A percentile compares a stretch with the other conserved stretches of the same genome.
phyloP scores from a whole-genome alignment of 2,888 invertebrate genomes.

The Hirudinaria manillensis region DNA sequence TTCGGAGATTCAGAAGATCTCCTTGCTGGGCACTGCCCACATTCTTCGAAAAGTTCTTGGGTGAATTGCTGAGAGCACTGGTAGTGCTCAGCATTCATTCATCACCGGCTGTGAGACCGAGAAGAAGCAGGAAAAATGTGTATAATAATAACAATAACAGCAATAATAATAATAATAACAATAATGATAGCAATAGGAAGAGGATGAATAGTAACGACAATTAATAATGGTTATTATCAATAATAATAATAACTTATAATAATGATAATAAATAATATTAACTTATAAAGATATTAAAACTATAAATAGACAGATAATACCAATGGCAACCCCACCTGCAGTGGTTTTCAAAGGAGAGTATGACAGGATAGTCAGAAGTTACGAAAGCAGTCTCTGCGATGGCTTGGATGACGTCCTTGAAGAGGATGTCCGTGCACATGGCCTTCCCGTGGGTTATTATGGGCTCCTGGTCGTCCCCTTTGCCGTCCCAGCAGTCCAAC shows the following conservation, averaged over 20 bases:
- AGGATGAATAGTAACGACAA: too few species aligned
- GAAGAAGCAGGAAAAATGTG: too few species aligned
- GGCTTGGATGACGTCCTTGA: conserved; percentile 68
- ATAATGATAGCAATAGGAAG: too few species aligned
- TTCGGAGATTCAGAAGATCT: too few species aligned
- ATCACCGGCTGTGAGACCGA: too few species aligned
- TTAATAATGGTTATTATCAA: conserved; percentile 18
- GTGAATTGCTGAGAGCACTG: too few species aligned
- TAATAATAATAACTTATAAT: conserved; percentile 22
- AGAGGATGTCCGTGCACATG: conserved; percentile 98
- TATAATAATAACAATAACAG: too few species aligned
- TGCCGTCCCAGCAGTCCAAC: conserved; percentile 97
- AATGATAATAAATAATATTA: conserved; percentile 1
- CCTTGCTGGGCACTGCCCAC: too few species aligned
- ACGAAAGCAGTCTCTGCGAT: conserved; percentile 96
- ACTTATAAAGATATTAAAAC: not conserved
- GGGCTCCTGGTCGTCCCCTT: conserved; percentile 93
- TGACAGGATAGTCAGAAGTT: conserved; percentile 92
- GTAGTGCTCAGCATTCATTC: too few species aligned
- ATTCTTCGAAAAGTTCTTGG: too few species aligned
- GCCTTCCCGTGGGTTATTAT: conserved; percentile 99
- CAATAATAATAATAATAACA: too few species aligned
- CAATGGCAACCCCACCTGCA: conserved; percentile 64
- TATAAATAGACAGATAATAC: too few species aligned
- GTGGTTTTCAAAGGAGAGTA: conserved; percentile 97